Evolutionary conservation across 2,888 invertebrate species (phyloP).

Genomic region (Desoria tigrina): DNA sequence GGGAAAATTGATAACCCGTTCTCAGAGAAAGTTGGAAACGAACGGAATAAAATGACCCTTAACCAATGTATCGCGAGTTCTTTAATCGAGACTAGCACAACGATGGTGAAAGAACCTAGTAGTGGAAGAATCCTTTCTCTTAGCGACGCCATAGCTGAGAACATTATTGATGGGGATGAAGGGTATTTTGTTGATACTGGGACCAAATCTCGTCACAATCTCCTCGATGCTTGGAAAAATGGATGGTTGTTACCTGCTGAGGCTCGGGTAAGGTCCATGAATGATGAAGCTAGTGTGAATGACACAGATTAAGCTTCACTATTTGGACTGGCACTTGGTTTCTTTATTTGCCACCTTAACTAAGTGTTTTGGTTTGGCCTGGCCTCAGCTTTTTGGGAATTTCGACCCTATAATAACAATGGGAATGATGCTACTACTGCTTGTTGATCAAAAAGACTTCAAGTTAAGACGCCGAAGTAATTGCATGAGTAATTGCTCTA

Average conservation of each 20-base stretch:
- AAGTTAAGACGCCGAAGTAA: too few relatives aligned
- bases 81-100: slow-evolving; percentile 80
- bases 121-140: slow-evolving; percentile 75
- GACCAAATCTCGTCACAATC: slow-evolving; percentile 63
- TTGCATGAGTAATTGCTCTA: too few relatives aligned
- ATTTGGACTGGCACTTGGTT: slow-evolving; percentile 15
- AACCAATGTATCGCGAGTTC: slow-evolving; percentile 74
- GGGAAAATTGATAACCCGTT: slow-evolving; percentile 76
- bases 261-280: slow-evolving; percentile 79
- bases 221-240: slow-evolving; percentile 81
- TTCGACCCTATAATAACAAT: neutral
- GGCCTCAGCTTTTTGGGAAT: slow-evolving; percentile 9
- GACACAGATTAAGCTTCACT: slow-evolving; percentile 20
- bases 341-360: neutral
- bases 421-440: slow-evolving; percentile 7
- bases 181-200: slow-evolving; percentile 68
- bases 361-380: slow-evolving; percentile 1
- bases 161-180: slow-evolving; percentile 71
- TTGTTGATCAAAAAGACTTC: neutral
- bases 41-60: slow-evolving; percentile 56
- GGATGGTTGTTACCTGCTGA: slow-evolving; percentile 87
- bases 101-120: slow-evolving; percentile 77
- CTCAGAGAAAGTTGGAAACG: slow-evolving; percentile 59
- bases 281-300: slow-evolving; percentile 13
- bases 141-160: slow-evolving; percentile 70